Percentiles rank a stretch among this genome's conserved stretches.
Evolutionary conservation across 2,113 vertebrate genomes (phyloP).

Genomic region (Dolichallabes microphthalmus): DNA sequence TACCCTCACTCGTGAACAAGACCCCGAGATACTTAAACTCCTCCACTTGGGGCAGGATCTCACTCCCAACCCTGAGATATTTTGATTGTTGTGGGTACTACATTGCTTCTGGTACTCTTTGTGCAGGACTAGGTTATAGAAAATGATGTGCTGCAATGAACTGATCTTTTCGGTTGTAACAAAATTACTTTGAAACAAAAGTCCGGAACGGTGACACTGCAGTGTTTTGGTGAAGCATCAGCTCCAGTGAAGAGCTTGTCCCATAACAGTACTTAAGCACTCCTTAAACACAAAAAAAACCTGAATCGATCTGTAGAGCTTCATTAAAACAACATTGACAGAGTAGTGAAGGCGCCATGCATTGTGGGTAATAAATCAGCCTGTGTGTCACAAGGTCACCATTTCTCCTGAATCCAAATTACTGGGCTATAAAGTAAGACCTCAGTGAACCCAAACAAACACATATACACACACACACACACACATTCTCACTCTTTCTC

Average conservation of each 20-base stretch:
- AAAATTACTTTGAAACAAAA: not conserved
- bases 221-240: not conserved
- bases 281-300: not conserved
- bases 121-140: not conserved
- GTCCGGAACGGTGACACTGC: not conserved
- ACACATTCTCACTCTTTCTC: not conserved
- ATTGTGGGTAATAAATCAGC: not conserved
- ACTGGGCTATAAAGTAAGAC: not conserved
- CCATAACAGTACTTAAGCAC: not conserved
- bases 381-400: not conserved
- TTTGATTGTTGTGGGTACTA: not conserved
- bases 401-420: not conserved
- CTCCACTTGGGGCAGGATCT: too few relatives aligned
- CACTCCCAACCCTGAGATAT: too few relatives aligned
- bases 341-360: not conserved
- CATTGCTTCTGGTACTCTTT: not conserved
- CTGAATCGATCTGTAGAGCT: not conserved
- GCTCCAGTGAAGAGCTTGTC: not conserved
- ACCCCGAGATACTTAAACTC: too few relatives aligned
- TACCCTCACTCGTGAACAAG: too few relatives aligned
- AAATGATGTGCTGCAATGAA: not conserved
- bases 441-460: not conserved
- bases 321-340: not conserved
- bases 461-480: too few relatives aligned
- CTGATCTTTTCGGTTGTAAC: not conserved